Evolutionary conservation across 2,797 vertebrate genomes (phyloP).

Genomic region (Hippocampus kuda): DNA sequence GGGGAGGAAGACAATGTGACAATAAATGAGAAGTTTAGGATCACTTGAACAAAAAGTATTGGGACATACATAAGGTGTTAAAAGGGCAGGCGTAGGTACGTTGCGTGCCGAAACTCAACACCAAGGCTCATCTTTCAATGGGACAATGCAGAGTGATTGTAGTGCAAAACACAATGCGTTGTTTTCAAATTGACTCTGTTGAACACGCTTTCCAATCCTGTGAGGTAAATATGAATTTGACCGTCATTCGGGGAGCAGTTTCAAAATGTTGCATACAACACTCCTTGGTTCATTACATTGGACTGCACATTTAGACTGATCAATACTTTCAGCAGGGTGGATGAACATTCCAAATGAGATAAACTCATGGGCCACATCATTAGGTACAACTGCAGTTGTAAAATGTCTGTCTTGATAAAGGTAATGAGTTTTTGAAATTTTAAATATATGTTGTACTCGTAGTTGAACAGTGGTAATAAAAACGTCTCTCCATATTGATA

Average conservation of each 20-base stretch:
- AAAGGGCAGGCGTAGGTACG: not conserved
- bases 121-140: slow-evolving; percentile 28
- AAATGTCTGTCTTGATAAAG: not conserved
- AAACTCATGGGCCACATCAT: not conserved
- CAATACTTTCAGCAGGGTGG: not conserved
- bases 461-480: not conserved
- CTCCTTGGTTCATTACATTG: not conserved
- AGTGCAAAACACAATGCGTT: not conserved
- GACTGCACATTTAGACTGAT: not conserved
- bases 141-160: slow-evolving; percentile 14
- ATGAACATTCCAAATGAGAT: not conserved
- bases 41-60: not conserved
- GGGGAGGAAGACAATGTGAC: slow-evolving; percentile 11
- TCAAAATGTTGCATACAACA: not conserved
- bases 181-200: not conserved
- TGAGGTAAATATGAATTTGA: slow-evolving; percentile 7
- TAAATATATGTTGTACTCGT: not conserved
- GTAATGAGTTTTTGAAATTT: not conserved
- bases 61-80: not conserved
- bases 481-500: not conserved
- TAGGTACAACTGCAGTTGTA: not conserved
- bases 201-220: not conserved
- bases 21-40: slow-evolving; percentile 9
- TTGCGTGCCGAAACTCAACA: slow-evolving; percentile 37
- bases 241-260: not conserved